Conservation (phyloP, 2,888 invertebrate genomes). For the Synergus laeviventris region DNA sequence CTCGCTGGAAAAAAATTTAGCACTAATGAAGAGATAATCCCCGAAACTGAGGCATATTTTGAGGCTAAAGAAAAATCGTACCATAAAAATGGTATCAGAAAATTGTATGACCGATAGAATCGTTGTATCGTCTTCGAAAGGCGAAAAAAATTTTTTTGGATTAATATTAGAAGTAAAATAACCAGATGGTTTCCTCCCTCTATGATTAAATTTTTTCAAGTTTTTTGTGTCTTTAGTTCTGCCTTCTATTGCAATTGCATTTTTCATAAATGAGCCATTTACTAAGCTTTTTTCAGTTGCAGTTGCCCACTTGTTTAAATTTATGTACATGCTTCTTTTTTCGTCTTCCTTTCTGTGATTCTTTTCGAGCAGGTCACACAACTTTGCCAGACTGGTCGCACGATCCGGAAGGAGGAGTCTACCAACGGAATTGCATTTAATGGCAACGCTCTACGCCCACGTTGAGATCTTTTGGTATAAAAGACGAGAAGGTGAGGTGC, state of each 20-base stretch:
- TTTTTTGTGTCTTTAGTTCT: too few species aligned
- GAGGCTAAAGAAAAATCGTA: too few species aligned
- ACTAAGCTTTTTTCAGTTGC: background rate
- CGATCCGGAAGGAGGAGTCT: conserved; percentile 66
- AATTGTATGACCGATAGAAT: too few species aligned
- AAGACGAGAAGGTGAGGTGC: conserved; percentile 46
- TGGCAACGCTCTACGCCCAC: conserved; percentile 67
- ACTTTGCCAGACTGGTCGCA: conserved; percentile 62
- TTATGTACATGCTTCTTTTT: conserved; percentile 38
- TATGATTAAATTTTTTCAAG: too few species aligned
- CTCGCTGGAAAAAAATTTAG: too few species aligned
- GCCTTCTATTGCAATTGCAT: background rate
- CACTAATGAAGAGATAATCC: too few species aligned
- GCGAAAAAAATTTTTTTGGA: too few species aligned
- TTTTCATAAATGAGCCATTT: background rate
- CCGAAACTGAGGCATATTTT: too few species aligned
- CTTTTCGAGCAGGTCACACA: conserved; percentile 54
- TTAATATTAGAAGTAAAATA: too few species aligned
- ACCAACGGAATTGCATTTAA: conserved; percentile 65
- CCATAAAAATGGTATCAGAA: too few species aligned
- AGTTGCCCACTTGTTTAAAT: conserved; percentile 23
- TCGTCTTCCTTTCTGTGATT: conserved; percentile 38
- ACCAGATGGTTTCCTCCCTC: too few species aligned
- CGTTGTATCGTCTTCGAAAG: too few species aligned
- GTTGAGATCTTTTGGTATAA: conserved; percentile 49